Percentiles rank a stretch among this genome's conserved stretches.
phyloP scores from a whole-genome alignment of 2,113 vertebrate species.

The Etheostoma cragini region DNA sequence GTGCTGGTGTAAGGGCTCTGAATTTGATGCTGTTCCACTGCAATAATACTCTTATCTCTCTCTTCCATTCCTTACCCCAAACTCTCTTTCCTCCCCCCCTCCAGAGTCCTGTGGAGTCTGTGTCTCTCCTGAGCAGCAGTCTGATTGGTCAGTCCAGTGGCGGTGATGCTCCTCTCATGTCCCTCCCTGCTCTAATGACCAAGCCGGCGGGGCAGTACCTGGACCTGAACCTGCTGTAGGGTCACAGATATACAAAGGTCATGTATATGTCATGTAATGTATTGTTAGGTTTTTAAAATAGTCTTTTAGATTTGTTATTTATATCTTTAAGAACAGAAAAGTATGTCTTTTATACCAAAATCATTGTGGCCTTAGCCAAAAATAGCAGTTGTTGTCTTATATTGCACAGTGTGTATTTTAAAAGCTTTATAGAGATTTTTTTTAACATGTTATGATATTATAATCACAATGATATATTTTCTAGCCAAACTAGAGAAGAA shows the following conservation, averaged over 20 bases:
- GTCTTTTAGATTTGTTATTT: conserved; percentile 82
- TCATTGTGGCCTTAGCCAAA: conserved; percentile 77
- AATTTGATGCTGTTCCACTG: not conserved
- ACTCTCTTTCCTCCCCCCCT: not conserved
- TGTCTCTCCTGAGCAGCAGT: conserved; percentile 79
- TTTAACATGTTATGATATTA: conserved; percentile 62
- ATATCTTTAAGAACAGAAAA: conserved; percentile 79
- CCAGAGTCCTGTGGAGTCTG: conserved; percentile 78
- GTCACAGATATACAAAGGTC: conserved; percentile 51
- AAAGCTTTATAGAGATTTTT: conserved; percentile 78
- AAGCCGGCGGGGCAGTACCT: conserved; percentile 74
- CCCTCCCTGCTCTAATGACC: conserved; percentile 66
- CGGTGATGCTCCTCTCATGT: conserved; percentile 70
- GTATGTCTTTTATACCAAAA: conserved; percentile 83
- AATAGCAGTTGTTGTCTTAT: conserved; percentile 78
- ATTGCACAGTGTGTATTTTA: conserved; percentile 85
- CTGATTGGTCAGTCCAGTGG: conserved; percentile 73
- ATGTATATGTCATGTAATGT: conserved; percentile 53
- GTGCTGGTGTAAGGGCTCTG: conserved; percentile 48
- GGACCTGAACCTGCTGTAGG: conserved; percentile 78
- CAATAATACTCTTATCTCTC: conserved; percentile 6
- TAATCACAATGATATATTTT: conserved; percentile 64
- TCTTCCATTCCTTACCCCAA: conserved; percentile 19
- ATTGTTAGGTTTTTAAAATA: conserved; percentile 61
- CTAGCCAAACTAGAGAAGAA: conserved; percentile 71